Evolutionary conservation across 2,888 invertebrate genomes (phyloP).

Genomic region (Parnassius mnemosyne): DNA sequence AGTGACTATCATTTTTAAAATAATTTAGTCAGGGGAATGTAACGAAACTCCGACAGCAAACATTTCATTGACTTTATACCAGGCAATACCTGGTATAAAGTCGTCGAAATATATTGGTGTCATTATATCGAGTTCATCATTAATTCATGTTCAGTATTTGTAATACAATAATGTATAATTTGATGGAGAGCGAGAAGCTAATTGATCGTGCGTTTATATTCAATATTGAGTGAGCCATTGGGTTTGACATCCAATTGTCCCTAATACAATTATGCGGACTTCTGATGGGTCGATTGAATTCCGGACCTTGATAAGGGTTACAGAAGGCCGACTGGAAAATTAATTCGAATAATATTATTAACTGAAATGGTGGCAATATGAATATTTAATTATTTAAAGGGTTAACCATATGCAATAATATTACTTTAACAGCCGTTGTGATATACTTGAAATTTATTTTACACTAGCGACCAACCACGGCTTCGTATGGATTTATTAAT

Average conservation of each 20-base stretch:
- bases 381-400: constrained; percentile 11
- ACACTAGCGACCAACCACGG: too few relatives aligned
- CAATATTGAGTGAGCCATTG: constrained; percentile 5
- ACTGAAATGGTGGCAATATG: constrained; percentile 9
- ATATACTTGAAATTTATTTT: too few relatives aligned
- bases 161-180: neutral
- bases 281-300: constrained; percentile 17
- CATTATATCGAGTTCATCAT: too few relatives aligned
- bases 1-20: too few relatives aligned
- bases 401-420: too few relatives aligned
- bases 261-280: constrained; percentile 19
- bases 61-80: too few relatives aligned
- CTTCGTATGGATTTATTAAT: too few relatives aligned
- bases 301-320: constrained; percentile 20
- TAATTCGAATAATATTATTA: constrained; percentile 16
- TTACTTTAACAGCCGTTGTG: too few relatives aligned
- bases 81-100: too few relatives aligned
- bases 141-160: neutral
- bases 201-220: constrained; percentile 4
- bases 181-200: neutral
- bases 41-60: too few relatives aligned
- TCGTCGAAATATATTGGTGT: too few relatives aligned
- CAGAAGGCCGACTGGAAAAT: constrained; percentile 16
- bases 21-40: too few relatives aligned
- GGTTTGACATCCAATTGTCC: constrained; percentile 16